These are phyloP conservation scores for Thamnophis sirtalis DNA, from an alignment of 2,113 vertebrate species.

Conservation along the genomic window DNA sequence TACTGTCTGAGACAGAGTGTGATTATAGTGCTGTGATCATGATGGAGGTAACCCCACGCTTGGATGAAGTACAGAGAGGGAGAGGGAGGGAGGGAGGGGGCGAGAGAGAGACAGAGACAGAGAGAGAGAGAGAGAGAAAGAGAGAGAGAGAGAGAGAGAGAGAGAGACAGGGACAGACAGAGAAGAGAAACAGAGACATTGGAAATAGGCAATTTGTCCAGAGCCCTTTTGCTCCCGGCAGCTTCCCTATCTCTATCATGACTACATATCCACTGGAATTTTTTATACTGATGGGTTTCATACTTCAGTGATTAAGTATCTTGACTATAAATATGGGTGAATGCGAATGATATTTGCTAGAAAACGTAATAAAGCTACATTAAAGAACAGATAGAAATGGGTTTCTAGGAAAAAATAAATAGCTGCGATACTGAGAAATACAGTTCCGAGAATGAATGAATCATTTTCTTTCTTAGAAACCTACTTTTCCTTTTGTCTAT, in stretches of 20 bases:
- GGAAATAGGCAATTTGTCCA: not conserved
- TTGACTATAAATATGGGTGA: not conserved
- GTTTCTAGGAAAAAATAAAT: constrained; percentile 51
- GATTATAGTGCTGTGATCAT: not conserved
- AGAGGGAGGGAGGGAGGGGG: no score
- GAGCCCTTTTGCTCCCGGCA: not conserved
- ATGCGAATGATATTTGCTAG: constrained; percentile 35
- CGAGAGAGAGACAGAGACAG: no score
- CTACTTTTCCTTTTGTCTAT: constrained; percentile 35
- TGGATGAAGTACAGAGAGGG: no score
- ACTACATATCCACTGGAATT: no score
- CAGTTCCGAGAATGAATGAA: constrained; percentile 7
- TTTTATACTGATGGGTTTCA: no score
- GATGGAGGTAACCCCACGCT: not conserved
- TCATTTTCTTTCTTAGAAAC: constrained; percentile 34
- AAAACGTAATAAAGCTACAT: constrained; percentile 49
- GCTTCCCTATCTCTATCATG: not conserved
- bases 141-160: no score
- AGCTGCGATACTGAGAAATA: not conserved
- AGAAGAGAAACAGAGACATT: not conserved
- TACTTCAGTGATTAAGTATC: not conserved
- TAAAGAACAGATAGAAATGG: constrained; percentile 47
- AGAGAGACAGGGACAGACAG: no score
- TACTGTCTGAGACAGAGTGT: not conserved
- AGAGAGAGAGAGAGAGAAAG: no score